Conservation (phyloP, 35 echinoderm and acorn worm species). For the Chiridota heheva region DNA sequence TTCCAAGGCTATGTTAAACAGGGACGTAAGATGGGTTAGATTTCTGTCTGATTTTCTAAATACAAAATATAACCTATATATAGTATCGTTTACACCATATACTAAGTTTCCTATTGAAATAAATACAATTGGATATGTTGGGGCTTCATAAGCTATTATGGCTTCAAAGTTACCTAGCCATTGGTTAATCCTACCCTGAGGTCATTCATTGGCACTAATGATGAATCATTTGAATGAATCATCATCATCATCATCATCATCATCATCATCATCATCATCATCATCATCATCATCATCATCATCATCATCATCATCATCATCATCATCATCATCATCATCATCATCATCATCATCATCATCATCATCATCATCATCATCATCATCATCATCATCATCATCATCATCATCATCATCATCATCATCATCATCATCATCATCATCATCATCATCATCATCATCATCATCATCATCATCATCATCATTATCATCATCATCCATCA, state of each 20-base stretch:
- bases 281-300: slow-evolving; percentile 16
- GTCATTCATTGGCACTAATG: too few species aligned
- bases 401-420: slow-evolving; percentile 1
- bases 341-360: slow-evolving; percentile 13
- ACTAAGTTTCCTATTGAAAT: too few species aligned
- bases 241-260: slow-evolving; percentile 18
- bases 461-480: neutral
- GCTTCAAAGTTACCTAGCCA: too few species aligned
- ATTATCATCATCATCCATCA: too few species aligned
- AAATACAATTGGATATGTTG: too few species aligned
- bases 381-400: neutral
- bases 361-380: slow-evolving; percentile 15
- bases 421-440: slow-evolving; percentile 15
- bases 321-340: slow-evolving; percentile 12
- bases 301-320: slow-evolving; percentile 7
- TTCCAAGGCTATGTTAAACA: too few species aligned
- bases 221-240: neutral
- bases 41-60: too few species aligned
- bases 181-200: too few species aligned
- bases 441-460: slow-evolving; percentile 9
- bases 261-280: neutral
- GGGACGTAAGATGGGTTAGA: too few species aligned
- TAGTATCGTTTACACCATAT: too few species aligned
- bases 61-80: too few species aligned
- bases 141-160: too few species aligned